Base-by-base conservation (phyloP, 64 coral and sea anemone species). In the Stichodactyla helianthus region DNA sequence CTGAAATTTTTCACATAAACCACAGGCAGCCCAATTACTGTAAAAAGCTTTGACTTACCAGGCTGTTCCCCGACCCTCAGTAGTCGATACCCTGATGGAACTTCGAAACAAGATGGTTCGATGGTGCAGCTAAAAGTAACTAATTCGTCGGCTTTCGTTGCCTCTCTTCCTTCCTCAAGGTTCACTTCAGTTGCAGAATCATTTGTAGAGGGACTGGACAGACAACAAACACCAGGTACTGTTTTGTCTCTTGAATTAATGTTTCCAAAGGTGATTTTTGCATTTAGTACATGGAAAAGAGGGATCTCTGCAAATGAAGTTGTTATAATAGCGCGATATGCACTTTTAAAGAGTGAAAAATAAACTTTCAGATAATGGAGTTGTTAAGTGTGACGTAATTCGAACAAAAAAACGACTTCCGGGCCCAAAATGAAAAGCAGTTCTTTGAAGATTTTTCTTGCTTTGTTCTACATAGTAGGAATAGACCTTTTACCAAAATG, bases 211-310 rank as follows among this genome's bases (percentile, higher is more conserved):
- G 79, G 26, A 23, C 64, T 57, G 31, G 53, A 74, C 63, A 57
- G 16, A 16, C 86, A 82, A 53, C 63, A 77, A 17, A 99, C 85
- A 17, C 93, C 97, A 27, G 26, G 50, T 19, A 99, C 88, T 23
- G 85, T 17, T 60, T 57, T 92, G 16, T 92, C 97, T 11, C 22
- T 84, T 54, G 90, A 93, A 90, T 94, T 87, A 35, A 99, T 99
- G 65, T 99, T 99, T 5, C 93, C 97, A 95, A 99, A 99, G 10
- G 96, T 99, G 55, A 99, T 90, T 52, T 92, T 94, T 18, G 96
- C 96, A 88, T 94, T 99, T 15, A 99, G 88, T 5, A 99, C 93
- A 93, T 99, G 96, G 86, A 99, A 99, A 60, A 99, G 85, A 18
- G 96, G 96, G 78, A 99, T 99, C 90, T 99, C 96, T 99, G 86